A percentile compares a stretch with the other conserved stretches of the same genome.
Conservation (phyloP, 2,113 vertebrate genomes). For the Passer montanus region DNA sequence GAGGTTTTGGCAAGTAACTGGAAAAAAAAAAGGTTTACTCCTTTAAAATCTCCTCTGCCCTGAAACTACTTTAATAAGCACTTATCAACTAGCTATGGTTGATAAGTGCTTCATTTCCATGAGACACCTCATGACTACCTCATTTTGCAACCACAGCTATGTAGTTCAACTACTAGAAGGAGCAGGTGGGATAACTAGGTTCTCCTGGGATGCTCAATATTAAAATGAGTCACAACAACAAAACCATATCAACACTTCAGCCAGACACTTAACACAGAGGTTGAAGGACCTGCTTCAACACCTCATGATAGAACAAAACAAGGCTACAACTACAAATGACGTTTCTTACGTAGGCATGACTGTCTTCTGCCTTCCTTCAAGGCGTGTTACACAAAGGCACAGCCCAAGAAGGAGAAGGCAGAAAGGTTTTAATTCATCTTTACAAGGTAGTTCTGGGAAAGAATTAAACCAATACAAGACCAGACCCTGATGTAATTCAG, state of each 20-base stretch:
- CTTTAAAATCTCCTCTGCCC: neutral
- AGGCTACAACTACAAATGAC: neutral
- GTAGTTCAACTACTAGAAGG: neutral
- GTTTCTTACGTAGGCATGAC: neutral
- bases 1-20: neutral
- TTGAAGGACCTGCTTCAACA: neutral
- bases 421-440: neutral
- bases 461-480: neutral
- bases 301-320: neutral
- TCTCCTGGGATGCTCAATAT: neutral
- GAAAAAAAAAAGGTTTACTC: neutral
- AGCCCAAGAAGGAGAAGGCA: neutral
- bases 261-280: neutral
- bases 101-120: neutral
- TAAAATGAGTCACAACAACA: neutral
- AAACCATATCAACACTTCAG: neutral
- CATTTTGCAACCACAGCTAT: conserved; percentile 7
- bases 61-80: neutral
- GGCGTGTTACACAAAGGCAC: neutral
- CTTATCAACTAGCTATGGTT: neutral
- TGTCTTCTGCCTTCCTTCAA: neutral
- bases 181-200: neutral
- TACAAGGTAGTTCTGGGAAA: neutral
- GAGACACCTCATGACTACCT: neutral
- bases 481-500: neutral